phyloP scores from a whole-genome alignment of 1,140 invertebrate species.

The Heliconius nattereri region DNA sequence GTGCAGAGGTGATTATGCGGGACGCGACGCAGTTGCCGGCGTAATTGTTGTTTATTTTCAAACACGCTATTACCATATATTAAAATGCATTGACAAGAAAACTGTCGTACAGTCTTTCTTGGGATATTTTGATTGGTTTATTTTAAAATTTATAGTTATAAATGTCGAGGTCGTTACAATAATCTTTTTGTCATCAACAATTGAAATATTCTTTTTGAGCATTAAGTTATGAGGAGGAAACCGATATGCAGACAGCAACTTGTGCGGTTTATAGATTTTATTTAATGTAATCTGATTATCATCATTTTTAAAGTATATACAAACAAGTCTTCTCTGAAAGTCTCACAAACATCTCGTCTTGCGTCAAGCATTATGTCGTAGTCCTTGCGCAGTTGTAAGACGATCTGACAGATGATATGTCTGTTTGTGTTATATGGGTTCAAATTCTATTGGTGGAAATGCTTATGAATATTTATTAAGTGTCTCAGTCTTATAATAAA shows the following conservation, averaged over 20 bases:
- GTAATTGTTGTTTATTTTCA: not conserved
- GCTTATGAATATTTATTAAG: not conserved
- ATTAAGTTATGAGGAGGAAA: too few species aligned
- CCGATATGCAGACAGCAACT: too few species aligned
- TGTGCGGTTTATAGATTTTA: too few species aligned
- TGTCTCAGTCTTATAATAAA: too few species aligned
- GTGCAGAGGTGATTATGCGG: slow-evolving; percentile 16
- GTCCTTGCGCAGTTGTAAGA: not conserved
- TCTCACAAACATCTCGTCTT: not conserved
- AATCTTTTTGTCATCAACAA: too few species aligned
- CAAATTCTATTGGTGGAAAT: not conserved
- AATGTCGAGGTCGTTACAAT: not conserved
- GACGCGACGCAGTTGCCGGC: not conserved
- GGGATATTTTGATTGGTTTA: not conserved
- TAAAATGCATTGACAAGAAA: slow-evolving; percentile 7
- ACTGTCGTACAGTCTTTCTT: not conserved
- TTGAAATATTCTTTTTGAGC: too few species aligned
- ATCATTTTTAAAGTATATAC: too few species aligned
- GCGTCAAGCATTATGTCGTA: not conserved
- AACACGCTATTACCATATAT: not conserved
- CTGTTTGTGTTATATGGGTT: not conserved
- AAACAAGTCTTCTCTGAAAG: too few species aligned
- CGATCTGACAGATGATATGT: slow-evolving; percentile 5
- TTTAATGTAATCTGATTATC: too few species aligned
- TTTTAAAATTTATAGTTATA: not conserved